Percentiles rank a stretch among this genome's conserved stretches.
Conservation (phyloP, 2,797 vertebrate species). For the Melanotaenia trifasciata region DNA sequence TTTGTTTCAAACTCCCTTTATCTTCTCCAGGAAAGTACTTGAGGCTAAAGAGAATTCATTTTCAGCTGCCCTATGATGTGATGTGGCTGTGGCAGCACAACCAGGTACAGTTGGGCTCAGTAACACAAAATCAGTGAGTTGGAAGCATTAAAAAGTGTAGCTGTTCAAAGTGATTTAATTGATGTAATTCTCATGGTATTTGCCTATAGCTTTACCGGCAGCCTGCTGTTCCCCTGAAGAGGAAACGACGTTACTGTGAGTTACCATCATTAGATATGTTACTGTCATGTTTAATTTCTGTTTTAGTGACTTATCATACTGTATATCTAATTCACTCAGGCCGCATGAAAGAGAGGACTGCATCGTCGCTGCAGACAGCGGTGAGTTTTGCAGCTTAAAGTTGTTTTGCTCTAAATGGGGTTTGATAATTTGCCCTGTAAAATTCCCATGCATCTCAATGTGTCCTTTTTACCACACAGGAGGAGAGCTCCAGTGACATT, state of each 20-base stretch:
- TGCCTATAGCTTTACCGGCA: conserved; percentile 74
- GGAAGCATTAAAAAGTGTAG: conserved; percentile 1
- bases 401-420: background rate
- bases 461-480: conserved; percentile 54
- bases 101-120: conserved; percentile 88
- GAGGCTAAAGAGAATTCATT: conserved; percentile 94
- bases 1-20: conserved; percentile 19
- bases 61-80: conserved; percentile 97
- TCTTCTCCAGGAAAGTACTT: conserved; percentile 92
- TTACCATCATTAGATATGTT: conserved; percentile 30
- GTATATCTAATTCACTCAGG: conserved; percentile 65
- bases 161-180: background rate
- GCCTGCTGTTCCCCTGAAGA: conserved; percentile 80
- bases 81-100: conserved; percentile 97
- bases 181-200: conserved; percentile 38
- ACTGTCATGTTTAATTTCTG: conserved; percentile 20
- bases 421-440: conserved; percentile 3
- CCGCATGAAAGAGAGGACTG: conserved; percentile 91
- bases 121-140: background rate
- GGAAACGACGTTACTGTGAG: conserved; percentile 81
- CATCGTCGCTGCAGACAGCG: conserved; percentile 72
- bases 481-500: conserved; percentile 87
- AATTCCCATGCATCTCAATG: background rate
- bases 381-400: conserved; percentile 53
- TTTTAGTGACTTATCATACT: conserved; percentile 5